Conservation (phyloP, 1,140 invertebrate genomes). For the Trachymyrmex cornetzi region DNA sequence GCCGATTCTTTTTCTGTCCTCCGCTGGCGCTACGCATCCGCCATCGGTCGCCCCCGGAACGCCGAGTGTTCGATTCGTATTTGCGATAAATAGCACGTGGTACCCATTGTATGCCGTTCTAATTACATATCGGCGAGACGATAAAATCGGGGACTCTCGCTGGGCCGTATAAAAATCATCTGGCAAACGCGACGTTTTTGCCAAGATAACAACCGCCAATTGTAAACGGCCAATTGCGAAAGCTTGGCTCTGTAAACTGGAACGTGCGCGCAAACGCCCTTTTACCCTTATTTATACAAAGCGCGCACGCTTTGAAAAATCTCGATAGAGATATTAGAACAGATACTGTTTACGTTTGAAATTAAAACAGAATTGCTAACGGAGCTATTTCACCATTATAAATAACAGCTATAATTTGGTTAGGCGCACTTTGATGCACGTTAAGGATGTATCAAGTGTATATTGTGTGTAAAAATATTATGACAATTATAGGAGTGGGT, state of each 20-base stretch:
- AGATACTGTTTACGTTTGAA: background rate
- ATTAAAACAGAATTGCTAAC: background rate
- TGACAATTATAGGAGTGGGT: too few species aligned
- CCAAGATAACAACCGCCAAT: constrained; percentile 31
- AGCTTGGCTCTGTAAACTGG: background rate
- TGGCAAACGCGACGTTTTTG: constrained; percentile 32
- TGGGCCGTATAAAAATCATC: background rate
- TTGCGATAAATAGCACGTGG: constrained; percentile 43
- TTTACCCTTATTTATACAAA: background rate
- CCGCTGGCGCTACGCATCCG: constrained; percentile 5
- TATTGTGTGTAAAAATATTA: too few species aligned
- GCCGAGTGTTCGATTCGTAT: constrained; percentile 11
- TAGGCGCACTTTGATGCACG: too few species aligned
- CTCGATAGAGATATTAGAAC: background rate
- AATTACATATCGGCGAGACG: constrained; percentile 51
- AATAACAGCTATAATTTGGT: background rate
- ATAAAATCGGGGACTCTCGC: constrained; percentile 13
- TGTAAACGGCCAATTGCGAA: background rate
- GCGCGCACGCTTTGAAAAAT: background rate
- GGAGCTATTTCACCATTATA: background rate
- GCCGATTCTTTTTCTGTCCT: constrained; percentile 53
- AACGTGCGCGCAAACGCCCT: constrained; percentile 1
- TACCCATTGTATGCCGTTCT: constrained; percentile 32
- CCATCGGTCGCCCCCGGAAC: constrained; percentile 1
- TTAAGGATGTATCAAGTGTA: too few species aligned